A percentile compares a stretch with the other conserved stretches of the same genome.
Conservation (phyloP, 2,888 invertebrate genomes). For the Drosophila tripunctata region DNA sequence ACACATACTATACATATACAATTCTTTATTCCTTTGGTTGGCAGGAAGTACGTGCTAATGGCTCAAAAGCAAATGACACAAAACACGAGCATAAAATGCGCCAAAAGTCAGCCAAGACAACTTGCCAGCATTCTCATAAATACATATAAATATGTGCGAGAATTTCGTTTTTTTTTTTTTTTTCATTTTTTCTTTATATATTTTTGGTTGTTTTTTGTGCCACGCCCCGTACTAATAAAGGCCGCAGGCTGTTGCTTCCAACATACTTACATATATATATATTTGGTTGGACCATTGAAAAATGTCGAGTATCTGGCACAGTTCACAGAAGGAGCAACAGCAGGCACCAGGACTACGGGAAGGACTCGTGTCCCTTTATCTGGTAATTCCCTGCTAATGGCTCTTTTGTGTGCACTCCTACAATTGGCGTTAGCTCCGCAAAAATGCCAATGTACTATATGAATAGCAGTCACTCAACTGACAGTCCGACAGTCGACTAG, state of each 20-base stretch:
- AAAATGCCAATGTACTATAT: slow-evolving; percentile 52
- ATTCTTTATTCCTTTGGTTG: slow-evolving; percentile 40
- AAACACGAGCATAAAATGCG: slow-evolving; percentile 55
- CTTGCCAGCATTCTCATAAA: slow-evolving; percentile 58
- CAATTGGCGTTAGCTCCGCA: slow-evolving; percentile 60
- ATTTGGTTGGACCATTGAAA: slow-evolving; percentile 60
- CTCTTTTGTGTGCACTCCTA: slow-evolving; percentile 73
- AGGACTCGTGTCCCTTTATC: slow-evolving; percentile 53
- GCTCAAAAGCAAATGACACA: slow-evolving; percentile 74
- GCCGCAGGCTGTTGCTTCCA: slow-evolving; percentile 59
- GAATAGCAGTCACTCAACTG: slow-evolving; percentile 27
- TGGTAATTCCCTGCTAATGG: slow-evolving; percentile 75
- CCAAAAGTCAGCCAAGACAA: slow-evolving; percentile 64
- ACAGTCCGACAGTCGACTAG: slow-evolving; percentile 17
- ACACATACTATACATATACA: slow-evolving; percentile 14
- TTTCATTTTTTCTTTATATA: slow-evolving; percentile 9
- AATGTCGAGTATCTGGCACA: slow-evolving; percentile 70
- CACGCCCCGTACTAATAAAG: slow-evolving; percentile 65
- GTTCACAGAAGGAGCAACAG: slow-evolving; percentile 39
- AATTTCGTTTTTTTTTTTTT: background rate
- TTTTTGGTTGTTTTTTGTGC: slow-evolving; percentile 19
- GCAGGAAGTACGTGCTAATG: slow-evolving; percentile 77
- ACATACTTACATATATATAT: slow-evolving; percentile 22
- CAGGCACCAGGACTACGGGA: slow-evolving; percentile 16
- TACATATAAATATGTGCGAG: slow-evolving; percentile 39